phyloP scores from a whole-genome alignment of 2,797 vertebrate genomes.

The Fistularia tabacaria region DNA sequence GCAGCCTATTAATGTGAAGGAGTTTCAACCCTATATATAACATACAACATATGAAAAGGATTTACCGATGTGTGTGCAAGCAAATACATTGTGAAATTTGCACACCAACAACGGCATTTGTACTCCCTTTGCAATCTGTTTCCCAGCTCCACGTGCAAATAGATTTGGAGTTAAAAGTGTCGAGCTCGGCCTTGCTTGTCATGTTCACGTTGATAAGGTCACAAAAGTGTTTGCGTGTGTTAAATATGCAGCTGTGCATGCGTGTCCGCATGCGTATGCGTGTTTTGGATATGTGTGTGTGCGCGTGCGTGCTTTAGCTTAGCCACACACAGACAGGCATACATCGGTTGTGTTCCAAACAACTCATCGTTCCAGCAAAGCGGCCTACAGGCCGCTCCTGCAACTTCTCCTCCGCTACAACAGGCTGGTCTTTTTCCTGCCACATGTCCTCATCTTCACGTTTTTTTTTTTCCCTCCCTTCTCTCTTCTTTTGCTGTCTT shows the following conservation, averaged over 20 bases:
- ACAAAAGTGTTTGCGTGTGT: constrained; percentile 8
- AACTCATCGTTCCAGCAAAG: constrained; percentile 34
- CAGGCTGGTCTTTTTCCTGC: constrained; percentile 26
- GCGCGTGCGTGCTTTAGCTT: constrained; percentile 40
- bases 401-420: constrained; percentile 16
- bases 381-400: constrained; percentile 36
- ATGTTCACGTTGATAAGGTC: constrained; percentile 29
- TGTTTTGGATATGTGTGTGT: constrained; percentile 4
- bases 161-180: constrained; percentile 12
- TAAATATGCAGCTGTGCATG: too few relatives aligned
- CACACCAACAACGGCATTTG: neutral
- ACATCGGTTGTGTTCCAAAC: constrained; percentile 46
- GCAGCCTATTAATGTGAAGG: constrained; percentile 10
- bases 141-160: constrained; percentile 5
- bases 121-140: constrained; percentile 1
- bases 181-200: constrained; percentile 25
- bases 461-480: constrained; percentile 9
- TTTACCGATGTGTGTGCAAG: neutral
- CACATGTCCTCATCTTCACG: constrained; percentile 15
- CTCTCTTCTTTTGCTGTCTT: constrained; percentile 13
- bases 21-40: constrained; percentile 3
- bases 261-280: neutral
- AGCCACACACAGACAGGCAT: constrained; percentile 38
- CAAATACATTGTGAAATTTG: constrained; percentile 1
- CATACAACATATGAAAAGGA: neutral